Conservation (phyloP, 1,140 invertebrate species). For the Meloidogyne floridensis region DNA sequence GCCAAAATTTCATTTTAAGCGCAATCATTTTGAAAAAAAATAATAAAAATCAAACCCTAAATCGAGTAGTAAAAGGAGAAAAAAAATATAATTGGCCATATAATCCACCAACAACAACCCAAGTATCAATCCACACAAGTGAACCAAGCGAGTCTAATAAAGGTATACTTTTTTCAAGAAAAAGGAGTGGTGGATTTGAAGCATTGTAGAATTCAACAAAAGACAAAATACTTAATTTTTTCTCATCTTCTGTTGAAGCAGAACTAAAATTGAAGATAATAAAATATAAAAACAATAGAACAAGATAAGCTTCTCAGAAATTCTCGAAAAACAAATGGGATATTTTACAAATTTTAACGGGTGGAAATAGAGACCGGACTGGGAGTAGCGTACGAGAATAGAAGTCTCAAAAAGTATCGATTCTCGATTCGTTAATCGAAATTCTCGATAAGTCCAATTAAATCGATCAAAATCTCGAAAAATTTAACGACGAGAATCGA, state of each 20-base stretch:
- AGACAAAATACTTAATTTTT: background rate
- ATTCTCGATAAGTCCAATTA: no score
- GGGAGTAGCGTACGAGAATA: no score
- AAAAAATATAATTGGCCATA: constrained; percentile 31
- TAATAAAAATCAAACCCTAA: background rate
- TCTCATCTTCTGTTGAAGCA: background rate
- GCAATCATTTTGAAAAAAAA: background rate
- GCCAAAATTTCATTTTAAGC: background rate
- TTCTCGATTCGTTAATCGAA: no score
- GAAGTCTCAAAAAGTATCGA: no score
- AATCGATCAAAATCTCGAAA: no score
- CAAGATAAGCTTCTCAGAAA: no score
- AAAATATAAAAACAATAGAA: no score
- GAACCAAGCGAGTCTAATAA: constrained; percentile 36
- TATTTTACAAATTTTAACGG: no score
- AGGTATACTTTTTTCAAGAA: constrained; percentile 45
- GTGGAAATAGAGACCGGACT: no score
- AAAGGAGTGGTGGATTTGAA: constrained; percentile 40
- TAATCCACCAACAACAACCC: constrained; percentile 29
- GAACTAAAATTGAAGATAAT: constrained; percentile 4
- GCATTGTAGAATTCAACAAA: constrained; percentile 53
- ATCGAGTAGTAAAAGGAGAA: constrained; percentile 27
- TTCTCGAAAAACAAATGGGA: constrained; percentile 3
- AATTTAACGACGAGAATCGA: no score
- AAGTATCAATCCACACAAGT: constrained; percentile 45